A percentile compares a stretch with the other conserved stretches of the same genome.
Evolutionary conservation across 1,140 invertebrate species (phyloP).

Genomic region (Papilio polyxenes): DNA sequence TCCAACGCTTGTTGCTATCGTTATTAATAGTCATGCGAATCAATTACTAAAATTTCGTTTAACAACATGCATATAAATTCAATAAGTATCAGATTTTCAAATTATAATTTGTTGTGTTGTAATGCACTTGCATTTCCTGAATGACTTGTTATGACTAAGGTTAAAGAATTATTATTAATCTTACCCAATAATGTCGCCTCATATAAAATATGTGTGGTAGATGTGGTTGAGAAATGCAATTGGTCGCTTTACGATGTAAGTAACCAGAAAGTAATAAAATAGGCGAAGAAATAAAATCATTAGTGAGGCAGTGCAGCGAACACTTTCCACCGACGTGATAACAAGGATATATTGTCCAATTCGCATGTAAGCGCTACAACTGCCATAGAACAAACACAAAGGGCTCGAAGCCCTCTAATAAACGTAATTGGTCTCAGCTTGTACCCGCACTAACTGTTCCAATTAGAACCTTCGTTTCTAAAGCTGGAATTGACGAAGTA

Average conservation of each 20-base stretch:
- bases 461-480: slow-evolving; percentile 55
- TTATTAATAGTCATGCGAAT: slow-evolving; percentile 19
- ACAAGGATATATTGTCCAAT: slow-evolving; percentile 55
- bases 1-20: not conserved
- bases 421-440: slow-evolving; percentile 65
- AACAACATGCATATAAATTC: not conserved
- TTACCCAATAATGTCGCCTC: not conserved
- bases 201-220: not conserved
- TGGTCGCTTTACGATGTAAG: not conserved
- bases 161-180: not conserved
- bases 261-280: slow-evolving; percentile 8
- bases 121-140: not conserved
- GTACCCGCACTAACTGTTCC: slow-evolving; percentile 59
- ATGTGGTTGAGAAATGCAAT: not conserved
- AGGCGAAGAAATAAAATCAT: not conserved
- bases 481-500: slow-evolving; percentile 39
- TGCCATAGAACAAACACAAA: slow-evolving; percentile 56
- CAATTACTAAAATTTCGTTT: not conserved
- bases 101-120: not conserved
- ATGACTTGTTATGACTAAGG: not conserved
- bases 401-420: slow-evolving; percentile 60
- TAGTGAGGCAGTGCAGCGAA: slow-evolving; percentile 2
- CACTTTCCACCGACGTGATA: slow-evolving; percentile 41
- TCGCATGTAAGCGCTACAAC: slow-evolving; percentile 54
- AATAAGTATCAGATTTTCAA: not conserved